Base-by-base conservation (phyloP, 1,140 invertebrate species). In the Coptotermes formosanus region DNA sequence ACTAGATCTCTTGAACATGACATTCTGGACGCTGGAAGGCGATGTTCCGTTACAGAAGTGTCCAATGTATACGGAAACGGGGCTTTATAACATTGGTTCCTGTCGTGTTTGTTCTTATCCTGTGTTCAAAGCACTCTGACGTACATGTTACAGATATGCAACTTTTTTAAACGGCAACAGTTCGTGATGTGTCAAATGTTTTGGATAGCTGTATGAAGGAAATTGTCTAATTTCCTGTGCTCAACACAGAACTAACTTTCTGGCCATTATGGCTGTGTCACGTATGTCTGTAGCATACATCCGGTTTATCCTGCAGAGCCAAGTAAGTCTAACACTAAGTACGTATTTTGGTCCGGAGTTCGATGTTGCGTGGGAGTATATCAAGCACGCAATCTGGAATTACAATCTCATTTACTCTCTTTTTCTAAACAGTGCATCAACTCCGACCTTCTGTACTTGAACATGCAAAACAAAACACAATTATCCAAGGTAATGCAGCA, bases 221-320 rank as follows among this genome's bases (percentile, higher is more conserved):
- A 75, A 75, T 75, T 75, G 64, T 75, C 64, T 75, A 75, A 75
- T 75, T 75, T 75, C 64, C 64, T 30, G 64, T 75, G 64, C 64
- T 75, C n/a, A 16, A 30, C 25, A 30, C 64, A 30, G n/a, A 75
- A 30, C 64, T 75, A 25, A 75, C n/a, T 75, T 75, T 75, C 64
- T 30, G 14, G 64, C n/a, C n/a, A 75, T n/a, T 8, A 75, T 75
- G 30, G 30, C 14, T 30, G 64, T 75, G 25, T 75, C 64, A 75
- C 64, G 64, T 75, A 30, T 75, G 25, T 75, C 64, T 75, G 64
- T 30, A 75, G 64, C 64, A 30, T 30, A 75, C 16, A 75, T 75
- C 25, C 64, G 64, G 64, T 75, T 75, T 75, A 30, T 3, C 64
- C n/a, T 30, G n/a, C 25, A 30, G 64, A 38, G 64, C 64, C 25